Conservation (phyloP, 2,888 invertebrate genomes). For the Cheilosia scutellata region DNA sequence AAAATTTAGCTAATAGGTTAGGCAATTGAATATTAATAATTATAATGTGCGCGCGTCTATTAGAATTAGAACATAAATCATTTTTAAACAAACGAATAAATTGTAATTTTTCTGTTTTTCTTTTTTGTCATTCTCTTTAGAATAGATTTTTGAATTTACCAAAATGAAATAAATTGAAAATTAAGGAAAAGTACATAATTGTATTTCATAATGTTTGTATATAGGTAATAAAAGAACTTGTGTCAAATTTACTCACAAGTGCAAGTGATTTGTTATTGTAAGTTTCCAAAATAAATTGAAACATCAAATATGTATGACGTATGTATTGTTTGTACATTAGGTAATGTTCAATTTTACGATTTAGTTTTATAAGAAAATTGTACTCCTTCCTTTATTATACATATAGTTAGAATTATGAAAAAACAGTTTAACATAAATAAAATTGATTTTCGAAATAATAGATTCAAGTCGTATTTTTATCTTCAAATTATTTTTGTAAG, state of each 20-base stretch:
- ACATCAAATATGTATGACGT: not conserved
- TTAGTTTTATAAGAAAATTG: conserved; percentile 21
- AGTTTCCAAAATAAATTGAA: conserved; percentile 28
- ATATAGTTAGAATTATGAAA: conserved; percentile 31
- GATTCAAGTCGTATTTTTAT: not conserved
- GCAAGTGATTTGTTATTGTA: conserved; percentile 64
- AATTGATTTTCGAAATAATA: conserved; percentile 25
- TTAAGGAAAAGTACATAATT: not conserved
- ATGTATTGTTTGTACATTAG: too few relatives aligned
- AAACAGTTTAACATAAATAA: conserved; percentile 27
- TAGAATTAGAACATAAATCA: conserved; percentile 24
- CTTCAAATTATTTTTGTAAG: too few relatives aligned
- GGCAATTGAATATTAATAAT: conserved; percentile 55
- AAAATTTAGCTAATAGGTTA: conserved; percentile 54
- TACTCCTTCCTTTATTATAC: conserved; percentile 22
- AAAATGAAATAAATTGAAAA: conserved; percentile 8
- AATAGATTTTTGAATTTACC: conserved; percentile 26
- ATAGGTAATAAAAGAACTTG: conserved; percentile 40
- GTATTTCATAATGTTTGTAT: conserved; percentile 13
- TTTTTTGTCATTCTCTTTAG: conserved; percentile 17
- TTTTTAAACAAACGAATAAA: conserved; percentile 25
- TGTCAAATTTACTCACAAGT: conserved; percentile 53
- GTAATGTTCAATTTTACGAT: conserved; percentile 12
- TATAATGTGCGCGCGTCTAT: conserved; percentile 23
- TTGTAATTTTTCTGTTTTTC: not conserved